Conservation (phyloP, 2,113 vertebrate species). For the Platanista minor region DNA sequence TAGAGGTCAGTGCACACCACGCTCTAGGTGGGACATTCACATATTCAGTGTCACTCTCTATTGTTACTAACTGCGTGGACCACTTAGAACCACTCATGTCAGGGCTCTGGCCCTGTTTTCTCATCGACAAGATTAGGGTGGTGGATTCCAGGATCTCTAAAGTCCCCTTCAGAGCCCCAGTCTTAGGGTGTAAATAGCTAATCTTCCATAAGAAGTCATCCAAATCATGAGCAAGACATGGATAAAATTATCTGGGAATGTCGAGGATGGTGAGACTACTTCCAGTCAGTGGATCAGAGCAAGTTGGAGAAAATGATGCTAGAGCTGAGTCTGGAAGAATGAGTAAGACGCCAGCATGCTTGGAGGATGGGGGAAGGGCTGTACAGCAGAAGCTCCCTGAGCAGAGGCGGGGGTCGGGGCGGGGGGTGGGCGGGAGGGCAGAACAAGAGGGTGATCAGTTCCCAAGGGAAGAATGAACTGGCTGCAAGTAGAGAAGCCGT, state of each 20-base stretch:
- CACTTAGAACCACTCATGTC: neutral
- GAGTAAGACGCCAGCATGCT: neutral
- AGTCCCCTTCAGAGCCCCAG: neutral
- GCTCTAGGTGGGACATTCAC: neutral
- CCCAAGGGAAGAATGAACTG: neutral
- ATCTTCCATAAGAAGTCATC: neutral
- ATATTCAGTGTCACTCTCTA: neutral
- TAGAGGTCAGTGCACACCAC: fast-evolving
- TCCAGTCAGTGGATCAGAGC: too few species aligned
- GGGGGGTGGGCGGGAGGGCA: fast-evolving
- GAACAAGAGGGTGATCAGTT: neutral
- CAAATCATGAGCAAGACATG: neutral
- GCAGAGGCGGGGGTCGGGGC: neutral
- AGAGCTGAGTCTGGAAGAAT: neutral
- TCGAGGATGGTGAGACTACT: neutral
- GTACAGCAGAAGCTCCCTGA: neutral
- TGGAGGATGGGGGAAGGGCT: neutral
- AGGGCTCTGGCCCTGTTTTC: neutral
- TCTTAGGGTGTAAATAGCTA: neutral
- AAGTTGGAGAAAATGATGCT: neutral
- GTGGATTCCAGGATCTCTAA: neutral
- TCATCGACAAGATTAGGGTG: neutral
- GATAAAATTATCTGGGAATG: neutral
- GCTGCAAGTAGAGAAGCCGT: neutral
- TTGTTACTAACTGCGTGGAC: neutral